Evolutionary conservation across 2,113 vertebrate species (phyloP), one percentile per base, ranked within the genome.

Genomic region (Plotosus lineatus): DNA sequence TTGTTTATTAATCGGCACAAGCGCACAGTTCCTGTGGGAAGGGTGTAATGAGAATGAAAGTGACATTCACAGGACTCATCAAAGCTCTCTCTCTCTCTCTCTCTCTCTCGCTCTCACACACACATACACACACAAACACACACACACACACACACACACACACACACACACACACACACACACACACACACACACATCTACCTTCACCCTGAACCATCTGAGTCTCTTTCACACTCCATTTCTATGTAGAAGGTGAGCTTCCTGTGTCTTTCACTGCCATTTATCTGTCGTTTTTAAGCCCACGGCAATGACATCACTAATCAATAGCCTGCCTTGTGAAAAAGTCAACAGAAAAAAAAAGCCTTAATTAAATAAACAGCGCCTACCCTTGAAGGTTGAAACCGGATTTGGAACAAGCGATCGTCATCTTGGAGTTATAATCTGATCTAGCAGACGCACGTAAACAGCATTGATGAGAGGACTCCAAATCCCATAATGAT

Each of bases 1-100:
- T 91, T 91, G 88, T 90, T 92, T 89, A 90, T 92, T 90, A 92
- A 86, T 85, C 86, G 81, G 88, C 63, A 44, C 79, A 88, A 87
- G 78, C 87, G 82, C 86, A 83, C 89, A 90, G 89, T 90, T 91
- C 89, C 88, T 88, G 83, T 87, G 91, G 89, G 87, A 82, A 88
- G 87, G 91, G 88, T 86, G 80, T 90, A 91, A 92, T 89, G 90
- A 89, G 89, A 86, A 80, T 78, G 60, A 86, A 85, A 87, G 88
- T 89, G 85, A 87, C 86, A 85, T 87, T 89, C 85, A 83, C 83
- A 78, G 44, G 63, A 74, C 44, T 73, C 77, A 84, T 75, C 75
- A 75, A 44, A 68, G 56, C 69, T 15, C 58, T 63, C 21, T 36
- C 38, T 58, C 36, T 80, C 28, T 55, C 21, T 1, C 63, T 38